Percentiles rank a stretch among this genome's conserved stretches.
phyloP scores from a whole-genome alignment of 2,888 invertebrate genomes.

The Drosophila mimica region DNA sequence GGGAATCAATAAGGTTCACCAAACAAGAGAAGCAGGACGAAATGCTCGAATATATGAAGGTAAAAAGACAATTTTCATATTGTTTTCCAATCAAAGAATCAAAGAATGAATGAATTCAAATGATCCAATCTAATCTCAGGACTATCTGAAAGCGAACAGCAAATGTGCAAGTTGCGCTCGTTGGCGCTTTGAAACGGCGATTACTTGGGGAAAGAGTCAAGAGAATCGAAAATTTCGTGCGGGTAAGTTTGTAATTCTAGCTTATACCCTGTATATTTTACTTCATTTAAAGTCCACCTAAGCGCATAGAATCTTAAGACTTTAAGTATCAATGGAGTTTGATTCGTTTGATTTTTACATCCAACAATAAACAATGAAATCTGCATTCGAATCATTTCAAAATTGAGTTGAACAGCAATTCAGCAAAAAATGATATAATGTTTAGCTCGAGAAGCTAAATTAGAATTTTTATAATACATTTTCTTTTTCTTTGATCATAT shows the following conservation, averaged over 20 bases:
- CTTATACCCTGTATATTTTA: not conserved
- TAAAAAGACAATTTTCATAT: slow-evolving; percentile 76
- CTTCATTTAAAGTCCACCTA: not conserved
- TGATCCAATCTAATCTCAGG: slow-evolving; percentile 51
- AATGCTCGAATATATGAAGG: slow-evolving; percentile 89
- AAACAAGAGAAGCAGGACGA: slow-evolving; percentile 89
- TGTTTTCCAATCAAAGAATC: not conserved
- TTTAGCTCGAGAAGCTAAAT: not conserved
- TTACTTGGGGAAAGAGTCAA: slow-evolving; percentile 87
- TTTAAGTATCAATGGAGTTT: not conserved
- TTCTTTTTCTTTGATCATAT: not conserved
- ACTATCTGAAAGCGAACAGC: slow-evolving; percentile 78
- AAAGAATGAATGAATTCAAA: not conserved
- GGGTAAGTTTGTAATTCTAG: slow-evolving; percentile 29
- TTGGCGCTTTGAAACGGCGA: slow-evolving; percentile 87
- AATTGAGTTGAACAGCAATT: not conserved
- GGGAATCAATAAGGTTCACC: slow-evolving; percentile 91
- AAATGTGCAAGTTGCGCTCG: slow-evolving; percentile 87
- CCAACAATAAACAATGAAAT: not conserved
- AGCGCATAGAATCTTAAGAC: not conserved
- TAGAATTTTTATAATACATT: not conserved
- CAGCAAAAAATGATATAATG: not conserved
- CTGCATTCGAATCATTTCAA: not conserved
- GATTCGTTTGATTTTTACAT: not conserved
- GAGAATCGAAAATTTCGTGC: slow-evolving; percentile 68